Percentiles rank a stretch among this genome's conserved stretches.
phyloP scores from a whole-genome alignment of 1,140 invertebrate species.

The Zaprionus inermis region DNA sequence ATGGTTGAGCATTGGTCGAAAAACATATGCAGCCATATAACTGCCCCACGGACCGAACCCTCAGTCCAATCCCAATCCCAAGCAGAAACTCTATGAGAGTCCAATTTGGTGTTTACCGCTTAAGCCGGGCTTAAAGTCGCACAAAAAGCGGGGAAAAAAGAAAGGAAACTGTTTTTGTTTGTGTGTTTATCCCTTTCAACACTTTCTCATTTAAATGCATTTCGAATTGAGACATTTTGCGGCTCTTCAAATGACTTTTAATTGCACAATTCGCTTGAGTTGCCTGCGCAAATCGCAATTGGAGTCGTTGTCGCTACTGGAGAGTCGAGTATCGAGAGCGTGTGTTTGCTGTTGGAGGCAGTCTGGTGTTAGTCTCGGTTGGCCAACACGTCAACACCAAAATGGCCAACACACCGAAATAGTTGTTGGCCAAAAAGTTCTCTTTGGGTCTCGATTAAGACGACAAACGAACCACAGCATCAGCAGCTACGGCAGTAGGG shows the following conservation, averaged over 20 bases:
- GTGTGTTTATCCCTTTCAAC: background rate
- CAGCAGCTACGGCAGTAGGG: constrained; percentile 54
- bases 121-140: constrained; percentile 26
- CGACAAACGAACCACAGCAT: constrained; percentile 71
- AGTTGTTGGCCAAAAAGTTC: constrained; percentile 57
- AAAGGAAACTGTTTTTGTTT: background rate
- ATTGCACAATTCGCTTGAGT: constrained; percentile 59
- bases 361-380: constrained; percentile 65
- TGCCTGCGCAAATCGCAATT: constrained; percentile 44
- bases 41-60: constrained; percentile 33
- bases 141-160: background rate
- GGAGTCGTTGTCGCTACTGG: constrained; percentile 20
- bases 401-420: constrained; percentile 31
- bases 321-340: background rate
- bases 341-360: constrained; percentile 36
- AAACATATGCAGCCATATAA: constrained; percentile 48
- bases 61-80: constrained; percentile 5
- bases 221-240: constrained; percentile 34
- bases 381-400: constrained; percentile 63
- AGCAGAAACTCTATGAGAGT: constrained; percentile 6
- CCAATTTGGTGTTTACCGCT: constrained; percentile 18
- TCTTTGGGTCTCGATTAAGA: constrained; percentile 65
- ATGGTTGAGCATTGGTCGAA: constrained; percentile 50
- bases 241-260: constrained; percentile 61
- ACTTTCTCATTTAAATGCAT: constrained; percentile 7